Percentiles rank a stretch among this genome's conserved stretches.
phyloP scores from a whole-genome alignment of 2,113 vertebrate species.

The Candoia aspera region DNA sequence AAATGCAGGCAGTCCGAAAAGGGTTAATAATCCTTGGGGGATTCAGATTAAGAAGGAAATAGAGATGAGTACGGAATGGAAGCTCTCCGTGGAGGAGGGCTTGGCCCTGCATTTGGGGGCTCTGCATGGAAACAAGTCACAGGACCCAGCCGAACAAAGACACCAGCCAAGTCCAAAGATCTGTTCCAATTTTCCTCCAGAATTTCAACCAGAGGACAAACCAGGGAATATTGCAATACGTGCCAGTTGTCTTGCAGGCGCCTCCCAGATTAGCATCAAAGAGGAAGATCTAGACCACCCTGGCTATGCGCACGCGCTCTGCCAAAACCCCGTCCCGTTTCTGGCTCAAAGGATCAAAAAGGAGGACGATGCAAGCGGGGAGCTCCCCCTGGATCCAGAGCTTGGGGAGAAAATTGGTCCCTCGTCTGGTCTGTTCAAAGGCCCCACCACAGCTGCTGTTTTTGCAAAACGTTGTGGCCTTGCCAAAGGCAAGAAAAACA shows the following conservation, averaged over 20 bases:
- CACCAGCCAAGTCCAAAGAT: not conserved
- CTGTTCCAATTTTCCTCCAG: not conserved
- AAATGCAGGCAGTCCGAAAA: not conserved
- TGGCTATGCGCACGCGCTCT: not conserved
- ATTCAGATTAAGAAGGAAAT: constrained; percentile 34
- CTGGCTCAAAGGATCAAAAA: constrained; percentile 36
- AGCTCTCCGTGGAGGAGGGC: not conserved
- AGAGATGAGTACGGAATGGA: not conserved
- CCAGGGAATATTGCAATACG: not conserved
- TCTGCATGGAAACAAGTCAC: too few relatives aligned
- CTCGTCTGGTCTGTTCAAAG: not conserved
- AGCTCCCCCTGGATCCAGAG: not conserved
- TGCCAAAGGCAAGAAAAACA: not conserved
- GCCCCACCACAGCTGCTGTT: rapidly evolving
- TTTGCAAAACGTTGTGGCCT: rapidly evolving
- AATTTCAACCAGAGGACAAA: not conserved
- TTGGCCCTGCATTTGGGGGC: not conserved
- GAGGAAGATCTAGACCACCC: constrained; percentile 30
- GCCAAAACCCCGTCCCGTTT: constrained; percentile 8
- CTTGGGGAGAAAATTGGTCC: not conserved
- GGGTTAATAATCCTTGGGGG: constrained; percentile 1
- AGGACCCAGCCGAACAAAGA: not conserved
- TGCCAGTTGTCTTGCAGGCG: not conserved
- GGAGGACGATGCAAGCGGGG: not conserved
- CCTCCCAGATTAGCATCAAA: constrained; percentile 40